A percentile compares a stretch with the other conserved stretches of the same genome.
phyloP scores from a whole-genome alignment of 2,113 vertebrate species.

The Chamaea fasciata region DNA sequence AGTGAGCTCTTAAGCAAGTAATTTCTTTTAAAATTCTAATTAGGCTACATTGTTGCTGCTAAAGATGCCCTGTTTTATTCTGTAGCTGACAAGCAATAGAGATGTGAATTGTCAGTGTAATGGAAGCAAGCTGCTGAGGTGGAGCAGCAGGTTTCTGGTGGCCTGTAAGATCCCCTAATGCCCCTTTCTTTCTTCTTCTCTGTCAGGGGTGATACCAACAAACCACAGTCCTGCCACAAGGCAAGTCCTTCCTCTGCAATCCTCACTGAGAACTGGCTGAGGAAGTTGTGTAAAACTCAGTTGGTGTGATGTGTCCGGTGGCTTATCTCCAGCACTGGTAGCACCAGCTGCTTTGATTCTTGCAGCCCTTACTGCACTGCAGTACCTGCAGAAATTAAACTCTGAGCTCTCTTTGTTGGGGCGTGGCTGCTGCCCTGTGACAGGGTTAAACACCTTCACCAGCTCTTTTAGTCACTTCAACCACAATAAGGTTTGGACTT shows the following conservation, averaged over 20 bases:
- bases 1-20: neutral
- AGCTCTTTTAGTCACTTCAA: neutral
- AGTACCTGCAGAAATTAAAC: neutral
- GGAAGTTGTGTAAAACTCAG: neutral
- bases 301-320: neutral
- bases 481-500: neutral
- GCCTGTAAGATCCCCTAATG: neutral
- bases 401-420: neutral
- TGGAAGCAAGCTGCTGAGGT: neutral
- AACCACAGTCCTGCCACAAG: neutral
- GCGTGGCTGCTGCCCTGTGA: neutral
- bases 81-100: neutral
- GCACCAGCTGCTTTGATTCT: neutral
- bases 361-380: neutral
- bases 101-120: neutral
- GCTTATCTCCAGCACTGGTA: neutral
- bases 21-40: conserved; percentile 15
- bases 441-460: neutral
- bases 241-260: neutral
- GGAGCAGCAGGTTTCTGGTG: neutral
- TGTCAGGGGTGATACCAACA: neutral
- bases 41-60: neutral
- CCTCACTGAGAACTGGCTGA: neutral
- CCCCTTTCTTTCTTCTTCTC: neutral
- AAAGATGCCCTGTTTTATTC: neutral